Conservation (phyloP, 2,113 vertebrate species). For the Strix uralensis region DNA sequence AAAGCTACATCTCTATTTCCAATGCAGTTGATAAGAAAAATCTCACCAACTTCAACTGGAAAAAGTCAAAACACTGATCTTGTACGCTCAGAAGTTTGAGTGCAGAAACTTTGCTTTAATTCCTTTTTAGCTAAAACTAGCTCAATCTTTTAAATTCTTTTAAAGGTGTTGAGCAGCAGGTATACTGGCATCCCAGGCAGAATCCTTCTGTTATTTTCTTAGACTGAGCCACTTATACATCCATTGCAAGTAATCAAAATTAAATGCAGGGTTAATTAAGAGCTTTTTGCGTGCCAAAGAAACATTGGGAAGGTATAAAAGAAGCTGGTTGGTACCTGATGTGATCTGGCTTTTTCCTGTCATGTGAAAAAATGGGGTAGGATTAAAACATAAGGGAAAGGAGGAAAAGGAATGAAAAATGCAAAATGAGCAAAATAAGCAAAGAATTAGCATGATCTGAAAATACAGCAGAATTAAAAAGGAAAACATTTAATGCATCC, state of each 20-base stretch:
- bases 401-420: slow-evolving; percentile 73
- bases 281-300: slow-evolving; percentile 75
- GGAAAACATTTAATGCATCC: not conserved
- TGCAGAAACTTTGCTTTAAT: not conserved
- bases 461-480: slow-evolving; percentile 71
- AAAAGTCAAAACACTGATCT: not conserved
- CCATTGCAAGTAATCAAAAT: slow-evolving; percentile 79
- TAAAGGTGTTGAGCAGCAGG: not conserved
- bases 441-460: slow-evolving; percentile 71
- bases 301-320: slow-evolving; percentile 70
- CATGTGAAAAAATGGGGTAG: slow-evolving; percentile 84
- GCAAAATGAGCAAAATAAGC: slow-evolving; percentile 79
- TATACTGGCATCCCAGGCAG: slow-evolving; percentile 34
- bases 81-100: not conserved
- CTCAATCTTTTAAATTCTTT: not conserved
- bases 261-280: slow-evolving; percentile 75
- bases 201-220: slow-evolving; percentile 65
- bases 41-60: not conserved
- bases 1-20: not conserved
- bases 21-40: not conserved
- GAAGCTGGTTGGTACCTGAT: slow-evolving; percentile 83
- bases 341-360: slow-evolving; percentile 86
- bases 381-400: slow-evolving; percentile 82
- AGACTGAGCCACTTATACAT: slow-evolving; percentile 64
- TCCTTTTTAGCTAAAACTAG: not conserved